Base-by-base conservation (phyloP, 2,888 invertebrate species). In the Diloba caeruleocephala region DNA sequence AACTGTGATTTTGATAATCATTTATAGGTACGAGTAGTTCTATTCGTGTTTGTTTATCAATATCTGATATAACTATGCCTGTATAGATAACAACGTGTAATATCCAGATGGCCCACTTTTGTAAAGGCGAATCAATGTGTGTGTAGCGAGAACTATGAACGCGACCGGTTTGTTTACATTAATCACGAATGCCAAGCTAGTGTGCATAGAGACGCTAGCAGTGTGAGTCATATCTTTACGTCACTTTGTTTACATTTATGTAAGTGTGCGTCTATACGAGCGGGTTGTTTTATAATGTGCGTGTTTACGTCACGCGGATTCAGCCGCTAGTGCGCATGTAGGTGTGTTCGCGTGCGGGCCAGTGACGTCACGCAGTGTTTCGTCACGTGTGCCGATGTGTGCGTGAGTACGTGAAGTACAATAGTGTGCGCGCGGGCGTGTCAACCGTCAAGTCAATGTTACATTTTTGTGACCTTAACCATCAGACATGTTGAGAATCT, bases 381-480 rank as follows among this genome's bases (percentile, higher is more conserved):
- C 87, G 86, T 87, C 88, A 88, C 81, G 73, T 71, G 57, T 52
- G 33, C 19, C 51, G 41, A 44, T 69, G 85, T 85, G 85, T 78
- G 76, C 66, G 79, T 76, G 65, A 63, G 78, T 78, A 73, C 55
- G 63, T 62, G 49, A 56, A 33, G 58, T 4, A 58, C 48, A 64
- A 49, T 48, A 10, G 59, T 68, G 85, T 85, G 85, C 79, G 81
- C 66, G 81, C 81, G 79, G 80, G 74, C 79, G 80, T 83, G 84
- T 85, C 87, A 73, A 68, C 68, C 77, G 70, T 74, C 78, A 82
- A 82, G 82, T 82, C 90, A 89, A 90, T 89, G 91, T 88, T 91
- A 92, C 89, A 92, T 90, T 92, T 92, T 92, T 90, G 89, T 92
- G 92, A 92, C 92, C 92, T 92, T 92, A 90, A 92, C 92, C 92